Evolutionary conservation across 2,888 invertebrate species (phyloP), one percentile per base, ranked within the genome.

Genomic region (Archips xylosteana): DNA sequence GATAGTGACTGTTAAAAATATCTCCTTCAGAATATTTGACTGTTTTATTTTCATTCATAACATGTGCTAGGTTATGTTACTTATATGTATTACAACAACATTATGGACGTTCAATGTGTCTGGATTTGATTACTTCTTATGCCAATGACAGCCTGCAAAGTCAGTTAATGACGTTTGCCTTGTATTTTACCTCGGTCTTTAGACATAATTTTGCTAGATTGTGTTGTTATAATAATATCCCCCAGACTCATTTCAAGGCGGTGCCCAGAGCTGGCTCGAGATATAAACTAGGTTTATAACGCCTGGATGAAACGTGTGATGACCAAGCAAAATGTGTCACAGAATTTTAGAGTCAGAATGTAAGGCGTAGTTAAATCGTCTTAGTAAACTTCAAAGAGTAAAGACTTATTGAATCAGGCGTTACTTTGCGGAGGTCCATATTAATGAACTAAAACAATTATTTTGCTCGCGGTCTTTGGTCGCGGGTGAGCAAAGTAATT

Each of bases 211-310:
- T 64, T 49, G n/a, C 36, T 42, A 62, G 15, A 15, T 23, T 62
- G 32, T 62, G 32, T 2, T 60, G 68, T 47, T 73, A 59, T 64
- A 63, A 73, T 69, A 34, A 59, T 64, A 73, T 69, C 63, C 42
- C 73, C 49, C 39, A 15, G 47, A 60, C 47, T 71, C 62, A 65
- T 65, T 34, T 68, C 68, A 73, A 73, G 63, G 73, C 63, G 42
- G 69, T 60, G 68, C 42, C 65, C 39, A 69, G 68, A 10, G n/a
- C 65, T 32, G 63, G 47, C 47, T 47, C 45, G 42, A 32, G 32
- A 63, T 47, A 47, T 57, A 47, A 63, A 47, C 63, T 63, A 47
- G 63, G 63, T 47, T 34, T 63, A 34, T 47, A 63, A 63, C 45
- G 63, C 47, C 8, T n/a, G 63, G 34, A 32, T 8, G 13, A 47